Conservation (phyloP, 2,888 invertebrate genomes). For the Erynnis tages region DNA sequence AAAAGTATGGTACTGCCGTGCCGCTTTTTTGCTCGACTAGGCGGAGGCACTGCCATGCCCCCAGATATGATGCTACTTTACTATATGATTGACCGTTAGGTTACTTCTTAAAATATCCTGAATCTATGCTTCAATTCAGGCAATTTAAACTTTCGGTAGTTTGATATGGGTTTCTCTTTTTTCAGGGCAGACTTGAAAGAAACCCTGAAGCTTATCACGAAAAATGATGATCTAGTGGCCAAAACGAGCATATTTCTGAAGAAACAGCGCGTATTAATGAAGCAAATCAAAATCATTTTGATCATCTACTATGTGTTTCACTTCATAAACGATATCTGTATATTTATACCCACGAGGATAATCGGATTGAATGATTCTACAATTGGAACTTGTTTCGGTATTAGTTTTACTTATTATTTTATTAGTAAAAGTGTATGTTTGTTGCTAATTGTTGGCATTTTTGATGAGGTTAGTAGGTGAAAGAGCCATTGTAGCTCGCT, state of each 20-base stretch:
- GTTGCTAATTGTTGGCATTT: no score
- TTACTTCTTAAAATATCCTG: no score
- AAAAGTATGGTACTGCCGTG: no score
- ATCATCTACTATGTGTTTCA: slow-evolving; percentile 43
- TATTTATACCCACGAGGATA: slow-evolving; percentile 43
- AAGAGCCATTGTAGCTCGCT: no score
- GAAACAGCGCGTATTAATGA: slow-evolving; percentile 36
- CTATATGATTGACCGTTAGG: no score
- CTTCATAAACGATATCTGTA: slow-evolving; percentile 42
- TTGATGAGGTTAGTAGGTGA: no score
- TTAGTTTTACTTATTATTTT: slow-evolving; percentile 15
- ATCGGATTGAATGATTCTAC: slow-evolving; percentile 38
- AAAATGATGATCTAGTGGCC: slow-evolving; percentile 38
- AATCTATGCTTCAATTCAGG: background rate
- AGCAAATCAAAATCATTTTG: slow-evolving; percentile 41
- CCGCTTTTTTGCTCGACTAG: no score
- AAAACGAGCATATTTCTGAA: slow-evolving; percentile 32
- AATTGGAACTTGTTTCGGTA: slow-evolving; percentile 45
- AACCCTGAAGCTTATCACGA: slow-evolving; percentile 35
- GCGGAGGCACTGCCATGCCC: no score
- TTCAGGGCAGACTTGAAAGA: background rate
- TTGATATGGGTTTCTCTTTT: slow-evolving; percentile 28
- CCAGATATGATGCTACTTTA: background rate
- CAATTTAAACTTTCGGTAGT: background rate
- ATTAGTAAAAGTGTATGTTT: no score